These are phyloP conservation scores for Caenorhabditis japonica DNA, from an alignment of 2,888 invertebrate species.

Conservation along the genomic window DNA sequence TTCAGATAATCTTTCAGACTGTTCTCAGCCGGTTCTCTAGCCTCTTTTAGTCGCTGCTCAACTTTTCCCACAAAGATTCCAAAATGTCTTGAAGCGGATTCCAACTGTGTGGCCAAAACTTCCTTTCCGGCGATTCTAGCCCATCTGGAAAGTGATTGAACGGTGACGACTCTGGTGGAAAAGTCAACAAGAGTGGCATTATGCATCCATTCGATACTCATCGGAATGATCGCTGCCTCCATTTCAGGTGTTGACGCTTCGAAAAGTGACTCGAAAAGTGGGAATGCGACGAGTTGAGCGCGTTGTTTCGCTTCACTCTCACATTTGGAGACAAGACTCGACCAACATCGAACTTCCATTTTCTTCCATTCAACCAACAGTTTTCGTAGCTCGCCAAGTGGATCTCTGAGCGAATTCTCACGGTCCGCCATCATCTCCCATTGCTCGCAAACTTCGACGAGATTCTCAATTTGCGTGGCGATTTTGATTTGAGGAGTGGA, in stretches of 20 bases:
- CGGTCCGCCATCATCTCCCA: conserved; percentile 76
- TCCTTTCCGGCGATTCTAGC: conserved; percentile 37
- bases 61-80: conserved; percentile 82
- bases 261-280: conserved; percentile 69
- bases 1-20: conserved; percentile 91
- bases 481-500: conserved; percentile 89
- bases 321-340: conserved; percentile 58
- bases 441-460: conserved; percentile 80
- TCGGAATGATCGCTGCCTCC: conserved; percentile 61
- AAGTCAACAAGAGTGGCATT: conserved; percentile 89
- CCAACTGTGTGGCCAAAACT: conserved; percentile 56
- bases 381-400: conserved; percentile 85
- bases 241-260: conserved; percentile 43
- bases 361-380: conserved; percentile 92
- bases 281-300: conserved; percentile 69
- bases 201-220: conserved; percentile 81
- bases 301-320: conserved; percentile 62
- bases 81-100: conserved; percentile 85
- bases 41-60: conserved; percentile 77
- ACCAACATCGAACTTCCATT: conserved; percentile 75
- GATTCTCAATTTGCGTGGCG: conserved; percentile 89
- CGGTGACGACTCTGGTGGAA: conserved; percentile 84
- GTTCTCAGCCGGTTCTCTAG: conserved; percentile 88
- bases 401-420: conserved; percentile 84
- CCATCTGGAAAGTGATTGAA: conserved; percentile 79